Percentiles rank a stretch among this genome's conserved stretches.
phyloP scores from a whole-genome alignment of 1,140 invertebrate species.

The Polyergus mexicanus region DNA sequence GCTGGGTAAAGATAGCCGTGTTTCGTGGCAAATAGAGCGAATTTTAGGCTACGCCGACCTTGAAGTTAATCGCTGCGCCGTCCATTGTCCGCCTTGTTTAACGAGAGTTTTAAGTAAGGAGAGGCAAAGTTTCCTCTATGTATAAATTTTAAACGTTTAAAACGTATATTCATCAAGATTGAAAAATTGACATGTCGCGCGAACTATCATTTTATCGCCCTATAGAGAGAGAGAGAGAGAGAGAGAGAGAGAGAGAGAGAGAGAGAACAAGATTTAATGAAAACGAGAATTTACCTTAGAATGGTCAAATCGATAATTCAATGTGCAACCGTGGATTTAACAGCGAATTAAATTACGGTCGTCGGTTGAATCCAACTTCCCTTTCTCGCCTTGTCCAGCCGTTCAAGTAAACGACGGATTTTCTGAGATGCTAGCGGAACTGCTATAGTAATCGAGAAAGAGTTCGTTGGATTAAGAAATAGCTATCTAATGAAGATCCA shows the following conservation, averaged over 20 bases:
- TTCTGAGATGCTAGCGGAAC: slow-evolving; percentile 42
- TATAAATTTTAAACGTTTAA: neutral
- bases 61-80: slow-evolving; percentile 54
- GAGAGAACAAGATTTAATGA: neutral
- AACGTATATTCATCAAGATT: neutral
- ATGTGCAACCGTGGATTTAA: slow-evolving; percentile 50
- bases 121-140: neutral
- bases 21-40: slow-evolving; percentile 63
- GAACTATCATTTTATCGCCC: neutral
- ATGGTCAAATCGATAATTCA: slow-evolving; percentile 39
- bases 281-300: neutral
- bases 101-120: neutral
- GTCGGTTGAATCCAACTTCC: slow-evolving; percentile 59
- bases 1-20: slow-evolving; percentile 70
- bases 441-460: slow-evolving; percentile 3
- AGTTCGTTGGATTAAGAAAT: slow-evolving; percentile 63
- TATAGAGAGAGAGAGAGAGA: neutral
- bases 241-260: neutral
- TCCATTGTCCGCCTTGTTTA: slow-evolving; percentile 6
- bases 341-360: slow-evolving; percentile 64
- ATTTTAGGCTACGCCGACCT: slow-evolving; percentile 65
- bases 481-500: slow-evolving; percentile 49
- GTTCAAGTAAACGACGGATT: slow-evolving; percentile 59
- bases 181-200: slow-evolving; percentile 5
- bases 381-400: slow-evolving; percentile 46